Conservation (phyloP, 1,140 invertebrate genomes). For the Bicyclus anynana region DNA sequence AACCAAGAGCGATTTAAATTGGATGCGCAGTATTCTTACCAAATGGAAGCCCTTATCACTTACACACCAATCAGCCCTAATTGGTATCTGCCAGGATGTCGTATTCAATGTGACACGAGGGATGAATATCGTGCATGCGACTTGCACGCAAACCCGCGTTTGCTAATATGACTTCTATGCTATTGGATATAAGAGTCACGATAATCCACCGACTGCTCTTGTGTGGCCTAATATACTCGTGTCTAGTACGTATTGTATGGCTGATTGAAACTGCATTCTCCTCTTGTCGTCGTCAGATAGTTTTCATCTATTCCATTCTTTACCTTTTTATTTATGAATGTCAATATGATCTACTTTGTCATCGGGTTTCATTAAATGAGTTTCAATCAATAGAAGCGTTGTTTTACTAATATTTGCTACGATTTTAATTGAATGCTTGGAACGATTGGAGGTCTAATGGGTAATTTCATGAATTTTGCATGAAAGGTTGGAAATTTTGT, state of each 20-base stretch:
- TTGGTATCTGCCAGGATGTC: constrained; percentile 47
- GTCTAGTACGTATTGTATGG: not conserved
- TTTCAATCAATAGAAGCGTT: too few relatives aligned
- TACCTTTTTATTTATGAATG: not conserved
- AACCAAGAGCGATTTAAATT: not conserved
- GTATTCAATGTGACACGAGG: constrained; percentile 40
- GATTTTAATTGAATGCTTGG: too few relatives aligned
- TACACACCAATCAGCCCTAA: constrained; percentile 29
- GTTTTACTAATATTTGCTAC: too few relatives aligned
- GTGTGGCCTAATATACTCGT: not conserved
- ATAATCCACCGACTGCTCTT: not conserved
- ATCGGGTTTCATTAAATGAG: too few relatives aligned
- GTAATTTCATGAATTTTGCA: too few relatives aligned
- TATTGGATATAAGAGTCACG: not conserved
- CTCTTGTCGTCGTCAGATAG: not conserved
- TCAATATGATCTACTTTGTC: too few relatives aligned
- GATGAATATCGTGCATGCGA: constrained; percentile 34
- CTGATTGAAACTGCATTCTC: constrained; percentile 31
- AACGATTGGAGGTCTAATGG: too few relatives aligned
- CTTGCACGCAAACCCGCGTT: not conserved
- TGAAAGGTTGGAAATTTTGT: too few relatives aligned
- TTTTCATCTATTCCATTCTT: not conserved
- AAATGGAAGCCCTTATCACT: constrained; percentile 13
- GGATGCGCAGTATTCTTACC: constrained; percentile 12
- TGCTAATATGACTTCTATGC: constrained; percentile 7